Evolutionary conservation across 1,140 invertebrate genomes (phyloP).

Genomic region (Proales similis): DNA sequence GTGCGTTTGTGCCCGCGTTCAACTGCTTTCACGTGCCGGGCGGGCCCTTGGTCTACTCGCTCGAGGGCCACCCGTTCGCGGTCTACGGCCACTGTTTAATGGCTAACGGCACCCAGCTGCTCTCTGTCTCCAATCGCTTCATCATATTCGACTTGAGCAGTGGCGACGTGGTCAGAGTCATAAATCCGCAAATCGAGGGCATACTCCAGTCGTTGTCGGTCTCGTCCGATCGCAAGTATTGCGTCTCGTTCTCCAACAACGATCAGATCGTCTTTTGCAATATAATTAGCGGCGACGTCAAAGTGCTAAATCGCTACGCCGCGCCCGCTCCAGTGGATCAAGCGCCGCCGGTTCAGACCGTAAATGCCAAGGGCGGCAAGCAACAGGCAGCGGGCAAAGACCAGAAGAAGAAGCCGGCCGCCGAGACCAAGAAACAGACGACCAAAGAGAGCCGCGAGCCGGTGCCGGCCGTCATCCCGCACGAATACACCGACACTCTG

Average conservation of each 20-base stretch:
- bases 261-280: slow-evolving; percentile 61
- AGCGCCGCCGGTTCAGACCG: slow-evolving; percentile 64
- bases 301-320: slow-evolving; percentile 46
- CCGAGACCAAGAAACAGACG: neutral
- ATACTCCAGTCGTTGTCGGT: slow-evolving; percentile 91
- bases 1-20: slow-evolving; percentile 79
- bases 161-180: slow-evolving; percentile 76
- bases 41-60: slow-evolving; percentile 89
- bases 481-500: slow-evolving; percentile 26
- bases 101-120: slow-evolving; percentile 81
- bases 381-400: slow-evolving; percentile 42
- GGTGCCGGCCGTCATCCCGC: slow-evolving; percentile 6
- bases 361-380: slow-evolving; percentile 43
- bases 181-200: slow-evolving; percentile 53
- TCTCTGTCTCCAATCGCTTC: slow-evolving; percentile 91
- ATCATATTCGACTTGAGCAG: slow-evolving; percentile 94
- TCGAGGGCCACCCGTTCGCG: slow-evolving; percentile 94
- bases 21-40: slow-evolving; percentile 94
- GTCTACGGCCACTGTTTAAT: slow-evolving; percentile 88
- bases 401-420: neutral
- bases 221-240: slow-evolving; percentile 88
- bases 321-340: slow-evolving; percentile 59
- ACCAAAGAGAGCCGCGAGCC: slow-evolving; percentile 4
- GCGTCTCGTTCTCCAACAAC: slow-evolving; percentile 90
- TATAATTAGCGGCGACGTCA: slow-evolving; percentile 57